These are phyloP conservation scores for Epinephelus malabaricus DNA, from an alignment of 2,797 vertebrate genomes.

Conservation along the genomic window DNA sequence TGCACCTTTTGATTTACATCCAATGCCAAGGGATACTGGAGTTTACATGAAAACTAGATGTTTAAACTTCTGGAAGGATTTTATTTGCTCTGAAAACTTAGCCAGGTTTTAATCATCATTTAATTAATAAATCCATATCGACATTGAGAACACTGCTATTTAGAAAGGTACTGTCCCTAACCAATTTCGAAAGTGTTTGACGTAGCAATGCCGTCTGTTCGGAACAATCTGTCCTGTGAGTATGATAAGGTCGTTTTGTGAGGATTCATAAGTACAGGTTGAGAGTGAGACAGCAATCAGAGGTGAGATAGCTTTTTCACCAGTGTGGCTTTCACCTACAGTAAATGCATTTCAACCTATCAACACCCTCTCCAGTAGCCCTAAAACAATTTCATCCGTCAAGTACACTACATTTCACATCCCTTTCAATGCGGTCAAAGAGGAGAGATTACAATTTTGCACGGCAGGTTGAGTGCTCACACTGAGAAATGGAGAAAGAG, in stretches of 20 bases:
- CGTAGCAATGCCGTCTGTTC: slow-evolving; percentile 35
- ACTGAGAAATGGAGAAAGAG: slow-evolving; percentile 62
- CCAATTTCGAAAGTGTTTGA: slow-evolving; percentile 42
- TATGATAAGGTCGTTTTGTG: slow-evolving; percentile 68
- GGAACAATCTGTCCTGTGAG: slow-evolving; percentile 65
- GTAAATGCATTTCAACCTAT: slow-evolving; percentile 79
- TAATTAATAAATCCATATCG: slow-evolving; percentile 44
- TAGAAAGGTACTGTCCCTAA: slow-evolving; percentile 35
- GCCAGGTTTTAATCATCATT: slow-evolving; percentile 33
- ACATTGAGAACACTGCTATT: slow-evolving; percentile 43
- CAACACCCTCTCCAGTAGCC: slow-evolving; percentile 64
- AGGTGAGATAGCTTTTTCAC: slow-evolving; percentile 75
- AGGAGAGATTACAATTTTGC: slow-evolving; percentile 73
- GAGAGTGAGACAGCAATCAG: slow-evolving; percentile 76
- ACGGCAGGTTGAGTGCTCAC: slow-evolving; percentile 70
- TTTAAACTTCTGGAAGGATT: slow-evolving; percentile 9
- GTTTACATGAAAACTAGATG: slow-evolving; percentile 1
- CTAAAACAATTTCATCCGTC: slow-evolving; percentile 81
- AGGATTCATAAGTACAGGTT: slow-evolving; percentile 77
- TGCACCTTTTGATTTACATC: too few relatives aligned
- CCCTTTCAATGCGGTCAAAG: slow-evolving; percentile 75
- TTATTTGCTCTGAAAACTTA: slow-evolving; percentile 37
- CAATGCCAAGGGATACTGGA: neutral
- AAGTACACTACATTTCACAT: slow-evolving; percentile 77
- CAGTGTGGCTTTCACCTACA: slow-evolving; percentile 68